Conservation (phyloP, 2,797 vertebrate genomes). For the Neosilurus mollespiculum region DNA sequence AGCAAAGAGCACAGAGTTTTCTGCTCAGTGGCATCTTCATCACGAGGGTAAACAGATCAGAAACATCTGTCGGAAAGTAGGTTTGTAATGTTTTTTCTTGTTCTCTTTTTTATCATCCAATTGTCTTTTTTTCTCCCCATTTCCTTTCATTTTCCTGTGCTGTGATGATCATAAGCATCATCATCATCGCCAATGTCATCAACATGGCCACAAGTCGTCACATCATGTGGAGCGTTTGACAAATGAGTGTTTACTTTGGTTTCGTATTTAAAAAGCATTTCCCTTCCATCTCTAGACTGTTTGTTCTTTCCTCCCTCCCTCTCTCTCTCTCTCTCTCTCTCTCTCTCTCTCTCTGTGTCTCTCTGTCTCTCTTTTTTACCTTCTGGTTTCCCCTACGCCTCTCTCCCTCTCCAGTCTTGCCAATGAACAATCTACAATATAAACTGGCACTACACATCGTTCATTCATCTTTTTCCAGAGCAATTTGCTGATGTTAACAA, state of each 20-base stretch:
- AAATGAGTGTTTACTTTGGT: constrained; percentile 26
- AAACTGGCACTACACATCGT: background rate
- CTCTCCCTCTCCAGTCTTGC: background rate
- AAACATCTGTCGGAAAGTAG: constrained; percentile 70
- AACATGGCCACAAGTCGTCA: constrained; percentile 12
- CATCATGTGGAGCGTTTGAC: constrained; percentile 18
- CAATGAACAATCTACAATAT: background rate
- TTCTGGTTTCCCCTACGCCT: background rate
- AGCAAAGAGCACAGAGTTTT: constrained; percentile 34
- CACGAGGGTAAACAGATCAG: constrained; percentile 63
- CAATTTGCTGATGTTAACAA: background rate
- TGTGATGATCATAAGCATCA: background rate
- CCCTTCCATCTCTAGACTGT: constrained; percentile 23
- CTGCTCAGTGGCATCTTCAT: constrained; percentile 41
- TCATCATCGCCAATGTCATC: constrained; percentile 9
- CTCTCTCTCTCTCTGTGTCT: background rate
- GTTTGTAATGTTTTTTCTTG: constrained; percentile 5
- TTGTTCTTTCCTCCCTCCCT: constrained; percentile 43
- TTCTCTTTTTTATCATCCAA: constrained; percentile 1
- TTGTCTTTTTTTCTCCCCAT: background rate
- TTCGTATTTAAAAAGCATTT: constrained; percentile 23
- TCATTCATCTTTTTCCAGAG: background rate
- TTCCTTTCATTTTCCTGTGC: background rate
- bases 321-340: background rate
- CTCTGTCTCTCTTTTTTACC: background rate